phyloP scores from a whole-genome alignment of 2,888 invertebrate species.

The Parnassius mnemosyne region DNA sequence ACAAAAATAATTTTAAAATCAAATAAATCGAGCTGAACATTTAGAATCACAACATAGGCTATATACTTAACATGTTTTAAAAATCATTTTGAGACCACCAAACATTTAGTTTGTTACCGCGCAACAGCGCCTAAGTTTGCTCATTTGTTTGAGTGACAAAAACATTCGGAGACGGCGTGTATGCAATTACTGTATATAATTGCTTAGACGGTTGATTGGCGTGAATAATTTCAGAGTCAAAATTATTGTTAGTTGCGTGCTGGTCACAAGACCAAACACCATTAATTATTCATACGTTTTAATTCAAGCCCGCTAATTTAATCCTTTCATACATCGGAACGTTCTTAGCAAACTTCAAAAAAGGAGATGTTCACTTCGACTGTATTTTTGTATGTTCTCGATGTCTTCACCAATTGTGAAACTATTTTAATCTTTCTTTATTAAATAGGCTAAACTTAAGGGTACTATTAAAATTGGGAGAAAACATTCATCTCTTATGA shows the following conservation, averaged over 20 bases:
- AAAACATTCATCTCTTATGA: too few relatives aligned
- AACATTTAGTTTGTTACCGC: not conserved
- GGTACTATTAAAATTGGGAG: too few relatives aligned
- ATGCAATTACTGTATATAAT: constrained; percentile 40
- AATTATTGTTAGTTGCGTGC: constrained; percentile 84
- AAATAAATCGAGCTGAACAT: too few relatives aligned
- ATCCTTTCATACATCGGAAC: constrained; percentile 1
- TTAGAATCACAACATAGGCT: too few relatives aligned
- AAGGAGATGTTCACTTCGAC: too few relatives aligned
- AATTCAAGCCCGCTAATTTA: constrained; percentile 44
- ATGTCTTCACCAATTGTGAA: too few relatives aligned
- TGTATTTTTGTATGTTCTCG: too few relatives aligned
- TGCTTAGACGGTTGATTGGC: constrained; percentile 76
- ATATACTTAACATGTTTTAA: not conserved
- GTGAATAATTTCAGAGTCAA: constrained; percentile 70
- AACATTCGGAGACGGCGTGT: constrained; percentile 16
- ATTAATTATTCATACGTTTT: constrained; percentile 75
- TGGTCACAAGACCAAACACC: constrained; percentile 87
- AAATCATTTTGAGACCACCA: not conserved
- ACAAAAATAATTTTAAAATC: too few relatives aligned
- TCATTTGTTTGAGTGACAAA: constrained; percentile 18
- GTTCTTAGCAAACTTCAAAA: not conserved
- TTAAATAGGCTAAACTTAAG: too few relatives aligned
- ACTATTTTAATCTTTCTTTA: too few relatives aligned
- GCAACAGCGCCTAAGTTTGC: not conserved